Conservation (phyloP, 2,113 vertebrate species). For the Sialia sialis region DNA sequence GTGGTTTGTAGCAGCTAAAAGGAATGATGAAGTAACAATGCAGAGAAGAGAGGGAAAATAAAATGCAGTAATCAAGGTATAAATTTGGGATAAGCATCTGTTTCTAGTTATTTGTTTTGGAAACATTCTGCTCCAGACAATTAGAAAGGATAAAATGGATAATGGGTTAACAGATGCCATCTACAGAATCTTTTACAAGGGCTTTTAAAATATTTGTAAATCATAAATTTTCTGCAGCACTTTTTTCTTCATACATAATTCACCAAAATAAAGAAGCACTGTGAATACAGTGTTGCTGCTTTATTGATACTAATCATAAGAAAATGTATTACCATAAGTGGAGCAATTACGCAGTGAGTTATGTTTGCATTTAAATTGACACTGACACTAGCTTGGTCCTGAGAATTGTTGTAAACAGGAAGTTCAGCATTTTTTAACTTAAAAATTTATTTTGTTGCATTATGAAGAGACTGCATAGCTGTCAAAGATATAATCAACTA, state of each 20-base stretch:
- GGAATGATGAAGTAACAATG: not conserved
- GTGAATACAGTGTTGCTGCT: not conserved
- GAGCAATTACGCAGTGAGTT: not conserved
- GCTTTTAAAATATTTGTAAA: not conserved
- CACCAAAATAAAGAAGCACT: not conserved
- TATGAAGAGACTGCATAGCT: not conserved
- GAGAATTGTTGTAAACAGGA: not conserved
- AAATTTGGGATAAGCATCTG: not conserved
- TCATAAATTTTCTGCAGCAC: not conserved
- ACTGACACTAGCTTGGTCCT: not conserved
- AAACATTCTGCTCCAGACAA: not conserved
- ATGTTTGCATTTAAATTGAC: not conserved
- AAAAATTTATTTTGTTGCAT: not conserved
- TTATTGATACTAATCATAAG: not conserved
- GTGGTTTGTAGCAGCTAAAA: not conserved
- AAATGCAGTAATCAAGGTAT: not conserved
- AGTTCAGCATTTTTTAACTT: not conserved
- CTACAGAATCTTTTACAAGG: not conserved
- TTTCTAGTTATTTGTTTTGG: not conserved
- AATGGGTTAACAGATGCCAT: not conserved
- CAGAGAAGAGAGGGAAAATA: not conserved
- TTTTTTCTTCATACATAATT: not conserved
- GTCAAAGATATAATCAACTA: not conserved
- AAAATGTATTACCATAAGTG: not conserved
- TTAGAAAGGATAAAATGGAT: not conserved